These are phyloP conservation scores for Notodonta dromedarius DNA, from an alignment of 2,888 invertebrate species.

Conservation along the genomic window DNA sequence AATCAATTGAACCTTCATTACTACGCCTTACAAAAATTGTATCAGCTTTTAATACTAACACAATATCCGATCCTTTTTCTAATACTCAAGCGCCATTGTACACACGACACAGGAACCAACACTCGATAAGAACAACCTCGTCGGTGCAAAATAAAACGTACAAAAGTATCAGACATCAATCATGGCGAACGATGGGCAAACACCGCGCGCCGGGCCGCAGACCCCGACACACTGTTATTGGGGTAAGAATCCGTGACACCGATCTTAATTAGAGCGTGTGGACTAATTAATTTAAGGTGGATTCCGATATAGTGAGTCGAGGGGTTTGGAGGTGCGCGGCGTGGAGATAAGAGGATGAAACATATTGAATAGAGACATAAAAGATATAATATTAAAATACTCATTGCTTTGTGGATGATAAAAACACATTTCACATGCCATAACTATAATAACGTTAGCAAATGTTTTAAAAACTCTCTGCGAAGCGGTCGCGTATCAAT, in stretches of 20 bases:
- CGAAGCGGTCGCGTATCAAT: slow-evolving; percentile 1
- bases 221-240: slow-evolving; percentile 58
- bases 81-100: slow-evolving; percentile 21
- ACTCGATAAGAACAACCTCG: slow-evolving; percentile 43
- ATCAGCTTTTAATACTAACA: not conserved
- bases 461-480: not conserved
- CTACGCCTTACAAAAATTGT: not conserved
- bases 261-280: slow-evolving; percentile 49
- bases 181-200: slow-evolving; percentile 67
- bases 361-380: not conserved
- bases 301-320: slow-evolving; percentile 24
- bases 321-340: slow-evolving; percentile 14
- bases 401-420: no score
- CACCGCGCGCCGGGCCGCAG: slow-evolving; percentile 41
- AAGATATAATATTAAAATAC: no score
- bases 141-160: slow-evolving; percentile 56
- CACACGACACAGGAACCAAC: slow-evolving; percentile 32
- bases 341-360: slow-evolving; percentile 6
- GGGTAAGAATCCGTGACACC: slow-evolving; percentile 57
- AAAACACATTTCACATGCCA: no score
- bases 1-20: no score
- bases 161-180: slow-evolving; percentile 62
- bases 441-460: not conserved
- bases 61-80: slow-evolving; percentile 8
- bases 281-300: slow-evolving; percentile 53